Percentiles rank a stretch among this genome's conserved stretches.
These are phyloP conservation scores for Acholoe squamosa DNA, from an alignment of 2,888 invertebrate species.

Conservation along the genomic window DNA sequence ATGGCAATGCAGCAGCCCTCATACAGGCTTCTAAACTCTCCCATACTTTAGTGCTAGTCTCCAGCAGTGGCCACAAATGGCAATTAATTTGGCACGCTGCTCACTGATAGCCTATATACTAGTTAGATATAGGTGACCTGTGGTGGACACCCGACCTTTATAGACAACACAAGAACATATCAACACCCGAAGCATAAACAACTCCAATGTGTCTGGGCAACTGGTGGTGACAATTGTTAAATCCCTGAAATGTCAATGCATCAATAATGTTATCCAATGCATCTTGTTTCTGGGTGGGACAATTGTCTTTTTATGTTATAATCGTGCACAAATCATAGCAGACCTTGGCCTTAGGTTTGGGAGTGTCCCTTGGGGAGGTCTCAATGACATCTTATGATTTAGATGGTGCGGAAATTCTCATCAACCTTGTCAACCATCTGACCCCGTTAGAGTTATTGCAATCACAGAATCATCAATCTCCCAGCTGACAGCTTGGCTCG, in stretches of 20 bases:
- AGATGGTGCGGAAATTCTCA: conserved; percentile 53
- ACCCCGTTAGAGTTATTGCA: conserved; percentile 53
- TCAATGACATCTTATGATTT: conserved; percentile 52
- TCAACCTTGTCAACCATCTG: conserved; percentile 21
- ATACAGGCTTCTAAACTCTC: too few relatives aligned
- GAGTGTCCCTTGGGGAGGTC: neutral
- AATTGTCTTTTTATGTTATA: neutral
- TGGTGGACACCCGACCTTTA: neutral
- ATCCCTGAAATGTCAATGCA: neutral
- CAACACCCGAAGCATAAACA: neutral
- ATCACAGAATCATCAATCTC: conserved; percentile 6
- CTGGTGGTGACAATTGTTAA: neutral
- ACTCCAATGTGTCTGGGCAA: neutral
- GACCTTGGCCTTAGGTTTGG: conserved; percentile 4
- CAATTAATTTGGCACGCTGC: neutral
- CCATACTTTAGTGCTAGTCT: too few relatives aligned
- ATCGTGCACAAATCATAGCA: conserved; percentile 27
- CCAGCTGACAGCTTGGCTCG: neutral
- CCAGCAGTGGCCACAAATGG: too few relatives aligned
- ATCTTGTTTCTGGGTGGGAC: neutral
- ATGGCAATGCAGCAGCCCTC: neutral
- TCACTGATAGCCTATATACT: neutral
- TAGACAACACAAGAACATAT: neutral
- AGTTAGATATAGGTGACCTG: neutral
- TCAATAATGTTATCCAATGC: neutral